These are phyloP conservation scores for Sussaba pulchella DNA, from an alignment of 2,888 invertebrate genomes.

Conservation along the genomic window DNA sequence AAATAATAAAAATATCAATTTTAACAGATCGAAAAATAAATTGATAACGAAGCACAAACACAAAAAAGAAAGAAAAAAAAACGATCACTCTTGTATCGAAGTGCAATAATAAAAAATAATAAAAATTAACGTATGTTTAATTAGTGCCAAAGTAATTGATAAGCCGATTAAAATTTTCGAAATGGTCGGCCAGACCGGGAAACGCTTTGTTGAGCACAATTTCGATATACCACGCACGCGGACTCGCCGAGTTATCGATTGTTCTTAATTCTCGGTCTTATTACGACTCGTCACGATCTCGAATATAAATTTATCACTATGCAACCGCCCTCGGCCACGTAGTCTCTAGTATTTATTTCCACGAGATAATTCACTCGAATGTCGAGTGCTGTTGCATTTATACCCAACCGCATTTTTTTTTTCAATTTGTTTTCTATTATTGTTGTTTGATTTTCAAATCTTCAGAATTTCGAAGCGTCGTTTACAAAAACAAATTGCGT, in stretches of 20 bases:
- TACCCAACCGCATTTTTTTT: background rate
- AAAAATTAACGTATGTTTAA: conserved; percentile 75
- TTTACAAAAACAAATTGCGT: conserved; percentile 8
- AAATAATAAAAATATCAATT: conserved; percentile 51
- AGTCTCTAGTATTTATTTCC: conserved; percentile 67
- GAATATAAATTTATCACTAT: conserved; percentile 51
- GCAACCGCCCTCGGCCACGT: conserved; percentile 50
- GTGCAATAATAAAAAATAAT: conserved; percentile 78
- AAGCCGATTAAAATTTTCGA: conserved; percentile 58
- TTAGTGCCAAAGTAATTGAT: conserved; percentile 79
- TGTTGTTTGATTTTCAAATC: background rate
- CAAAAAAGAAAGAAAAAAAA: conserved; percentile 54
- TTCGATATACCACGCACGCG: conserved; percentile 26
- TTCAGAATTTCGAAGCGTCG: background rate
- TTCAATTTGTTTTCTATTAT: no score
- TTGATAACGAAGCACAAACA: conserved; percentile 12
- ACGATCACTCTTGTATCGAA: conserved; percentile 79
- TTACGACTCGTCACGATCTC: conserved; percentile 68
- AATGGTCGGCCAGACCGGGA: conserved; percentile 31
- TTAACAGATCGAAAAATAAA: conserved; percentile 4
- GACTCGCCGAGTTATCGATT: conserved; percentile 51
- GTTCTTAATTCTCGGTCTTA: conserved; percentile 57
- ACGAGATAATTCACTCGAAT: conserved; percentile 54
- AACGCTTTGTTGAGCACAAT: conserved; percentile 41
- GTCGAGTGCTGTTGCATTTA: conserved; percentile 38